Evolutionary conservation across 2,797 vertebrate species (phyloP).

Genomic region (Gambelia wislizenii): DNA sequence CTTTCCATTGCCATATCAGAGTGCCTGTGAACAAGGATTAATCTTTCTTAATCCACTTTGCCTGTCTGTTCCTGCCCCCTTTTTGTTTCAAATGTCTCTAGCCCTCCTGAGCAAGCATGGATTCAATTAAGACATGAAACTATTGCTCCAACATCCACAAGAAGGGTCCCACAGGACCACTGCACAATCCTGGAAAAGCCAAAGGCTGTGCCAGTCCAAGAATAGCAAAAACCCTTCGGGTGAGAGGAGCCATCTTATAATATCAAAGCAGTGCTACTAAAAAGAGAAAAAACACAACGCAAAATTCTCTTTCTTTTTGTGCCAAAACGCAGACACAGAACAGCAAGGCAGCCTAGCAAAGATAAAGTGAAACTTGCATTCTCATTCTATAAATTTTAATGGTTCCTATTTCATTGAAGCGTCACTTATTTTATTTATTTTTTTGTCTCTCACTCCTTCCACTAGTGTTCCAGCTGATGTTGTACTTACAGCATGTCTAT

Average conservation of each 20-base stretch:
- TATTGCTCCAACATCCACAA: neutral
- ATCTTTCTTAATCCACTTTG: constrained; percentile 4
- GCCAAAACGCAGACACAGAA: neutral
- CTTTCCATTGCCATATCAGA: neutral
- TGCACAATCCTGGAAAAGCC: fast-evolving
- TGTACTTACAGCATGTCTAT: neutral
- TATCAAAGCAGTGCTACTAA: constrained; percentile 2
- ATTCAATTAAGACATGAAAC: constrained; percentile 14
- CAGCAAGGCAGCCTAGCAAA: neutral
- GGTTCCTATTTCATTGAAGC: neutral
- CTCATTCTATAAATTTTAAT: neutral
- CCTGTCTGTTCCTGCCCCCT: neutral
- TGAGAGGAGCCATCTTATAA: neutral
- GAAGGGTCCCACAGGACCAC: neutral
- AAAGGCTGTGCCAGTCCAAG: constrained; percentile 5
- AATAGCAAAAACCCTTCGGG: neutral
- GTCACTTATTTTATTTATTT: neutral
- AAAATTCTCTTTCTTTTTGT: constrained; percentile 6
- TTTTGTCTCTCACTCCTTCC: too few relatives aligned
- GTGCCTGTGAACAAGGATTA: neutral
- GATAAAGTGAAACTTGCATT: neutral
- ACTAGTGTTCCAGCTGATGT: neutral
- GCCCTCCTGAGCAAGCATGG: neutral
- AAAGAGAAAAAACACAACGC: neutral
- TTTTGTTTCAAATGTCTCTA: constrained; percentile 1